These are phyloP conservation scores for Pollenia griseotomentosa DNA, from an alignment of 2,888 invertebrate genomes.

Conservation along the genomic window DNA sequence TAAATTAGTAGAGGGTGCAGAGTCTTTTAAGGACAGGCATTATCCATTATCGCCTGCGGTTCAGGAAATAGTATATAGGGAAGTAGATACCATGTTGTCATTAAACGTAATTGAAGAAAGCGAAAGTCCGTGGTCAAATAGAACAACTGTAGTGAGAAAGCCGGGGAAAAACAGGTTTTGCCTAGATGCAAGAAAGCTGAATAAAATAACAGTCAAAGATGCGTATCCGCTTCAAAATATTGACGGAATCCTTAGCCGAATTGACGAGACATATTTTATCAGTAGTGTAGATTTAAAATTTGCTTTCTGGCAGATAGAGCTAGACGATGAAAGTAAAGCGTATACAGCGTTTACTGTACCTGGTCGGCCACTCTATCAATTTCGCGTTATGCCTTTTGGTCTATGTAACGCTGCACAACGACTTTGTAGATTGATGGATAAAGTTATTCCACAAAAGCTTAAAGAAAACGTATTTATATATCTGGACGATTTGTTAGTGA, in stretches of 20 bases:
- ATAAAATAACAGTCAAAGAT: too few relatives aligned
- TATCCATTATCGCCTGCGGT: constrained; percentile 71
- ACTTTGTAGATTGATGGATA: constrained; percentile 74
- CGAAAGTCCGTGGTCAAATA: constrained; percentile 77
- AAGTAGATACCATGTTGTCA: too few relatives aligned
- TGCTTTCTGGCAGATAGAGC: constrained; percentile 53
- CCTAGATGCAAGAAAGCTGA: too few relatives aligned
- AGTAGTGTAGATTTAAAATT: constrained; percentile 48
- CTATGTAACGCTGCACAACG: constrained; percentile 60
- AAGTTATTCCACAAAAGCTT: constrained; percentile 68
- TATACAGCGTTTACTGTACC: constrained; percentile 62
- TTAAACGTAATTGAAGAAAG: too few relatives aligned
- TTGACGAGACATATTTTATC: too few relatives aligned
- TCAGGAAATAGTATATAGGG: constrained; percentile 52
- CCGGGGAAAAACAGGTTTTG: constrained; percentile 69
- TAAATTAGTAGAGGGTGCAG: too few relatives aligned
- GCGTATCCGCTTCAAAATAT: too few relatives aligned
- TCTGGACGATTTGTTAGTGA: constrained; percentile 64
- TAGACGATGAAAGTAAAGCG: constrained; percentile 40
- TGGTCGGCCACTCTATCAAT: constrained; percentile 39
- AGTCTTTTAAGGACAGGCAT: constrained; percentile 64
- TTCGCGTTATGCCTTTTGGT: constrained; percentile 47
- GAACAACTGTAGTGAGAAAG: constrained; percentile 76
- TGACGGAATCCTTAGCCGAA: too few relatives aligned
- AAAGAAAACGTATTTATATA: constrained; percentile 58